phyloP scores from a whole-genome alignment of 1,140 invertebrate genomes.

The Caenorhabditis latens region DNA sequence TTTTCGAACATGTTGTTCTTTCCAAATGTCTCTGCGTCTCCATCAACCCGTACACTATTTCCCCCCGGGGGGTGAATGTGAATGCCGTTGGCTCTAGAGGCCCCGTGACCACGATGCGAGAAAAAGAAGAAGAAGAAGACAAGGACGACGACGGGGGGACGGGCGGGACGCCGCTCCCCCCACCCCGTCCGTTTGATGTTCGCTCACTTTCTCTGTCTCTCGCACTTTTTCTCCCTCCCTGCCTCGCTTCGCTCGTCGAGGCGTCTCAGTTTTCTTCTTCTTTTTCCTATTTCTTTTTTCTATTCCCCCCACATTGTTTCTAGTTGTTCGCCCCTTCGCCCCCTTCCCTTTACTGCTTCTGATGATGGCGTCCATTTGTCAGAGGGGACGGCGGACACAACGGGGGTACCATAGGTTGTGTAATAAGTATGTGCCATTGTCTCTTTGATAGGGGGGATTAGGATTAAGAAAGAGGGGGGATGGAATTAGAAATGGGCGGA shows the following conservation, averaged over 20 bases:
- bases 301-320: constrained; percentile 16
- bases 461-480: too few species aligned
- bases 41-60: too few species aligned
- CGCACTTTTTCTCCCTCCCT: too few species aligned
- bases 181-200: background rate
- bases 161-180: background rate
- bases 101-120: background rate
- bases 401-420: too few species aligned
- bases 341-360: background rate
- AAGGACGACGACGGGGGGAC: background rate
- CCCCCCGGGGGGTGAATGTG: too few species aligned
- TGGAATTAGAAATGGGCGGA: too few species aligned
- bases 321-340: background rate
- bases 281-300: background rate
- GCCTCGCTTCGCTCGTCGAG: background rate
- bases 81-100: too few species aligned
- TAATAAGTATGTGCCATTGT: background rate
- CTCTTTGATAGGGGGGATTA: background rate
- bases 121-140: background rate
- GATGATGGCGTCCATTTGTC: too few species aligned
- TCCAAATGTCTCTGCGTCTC: background rate
- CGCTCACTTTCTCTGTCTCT: constrained; percentile 26
- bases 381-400: too few species aligned
- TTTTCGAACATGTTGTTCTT: constrained; percentile 37
- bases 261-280: background rate